Conservation (phyloP, 2,888 invertebrate species). For the Empis livida region DNA sequence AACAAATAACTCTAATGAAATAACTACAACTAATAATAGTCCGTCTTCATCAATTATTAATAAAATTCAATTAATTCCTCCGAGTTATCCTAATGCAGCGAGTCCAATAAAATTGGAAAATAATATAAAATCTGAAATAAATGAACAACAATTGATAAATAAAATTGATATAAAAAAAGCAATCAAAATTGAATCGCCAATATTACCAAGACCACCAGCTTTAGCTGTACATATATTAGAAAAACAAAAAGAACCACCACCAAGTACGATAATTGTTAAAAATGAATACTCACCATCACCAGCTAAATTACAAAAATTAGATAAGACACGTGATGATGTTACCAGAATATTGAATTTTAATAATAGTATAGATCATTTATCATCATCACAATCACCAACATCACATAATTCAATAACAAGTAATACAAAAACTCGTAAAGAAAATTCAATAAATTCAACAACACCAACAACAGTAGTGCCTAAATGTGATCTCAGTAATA, state of each 20-base stretch:
- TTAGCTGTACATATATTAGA: background rate
- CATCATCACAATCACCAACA: background rate
- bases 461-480: conserved; percentile 5
- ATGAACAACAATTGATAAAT: too few relatives aligned
- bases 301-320: conserved; percentile 12
- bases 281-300: conserved; percentile 13
- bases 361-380: background rate
- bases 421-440: background rate
- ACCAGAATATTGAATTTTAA: conserved; percentile 28
- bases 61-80: background rate
- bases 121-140: too few relatives aligned
- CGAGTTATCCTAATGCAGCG: too few relatives aligned
- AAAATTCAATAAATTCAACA: conserved; percentile 4
- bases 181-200: background rate
- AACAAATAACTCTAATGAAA: too few relatives aligned
- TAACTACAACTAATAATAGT: background rate
- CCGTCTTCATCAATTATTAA: background rate
- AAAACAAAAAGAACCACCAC: conserved; percentile 6
- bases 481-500: conserved; percentile 12
- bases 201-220: background rate
- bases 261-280: conserved; percentile 13
- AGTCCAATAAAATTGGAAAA: too few relatives aligned
- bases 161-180: conserved; percentile 1
- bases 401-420: background rate
- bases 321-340: conserved; percentile 29